Conservation (phyloP, 2,797 vertebrate genomes). For the Poliocrania exsul region DNA sequence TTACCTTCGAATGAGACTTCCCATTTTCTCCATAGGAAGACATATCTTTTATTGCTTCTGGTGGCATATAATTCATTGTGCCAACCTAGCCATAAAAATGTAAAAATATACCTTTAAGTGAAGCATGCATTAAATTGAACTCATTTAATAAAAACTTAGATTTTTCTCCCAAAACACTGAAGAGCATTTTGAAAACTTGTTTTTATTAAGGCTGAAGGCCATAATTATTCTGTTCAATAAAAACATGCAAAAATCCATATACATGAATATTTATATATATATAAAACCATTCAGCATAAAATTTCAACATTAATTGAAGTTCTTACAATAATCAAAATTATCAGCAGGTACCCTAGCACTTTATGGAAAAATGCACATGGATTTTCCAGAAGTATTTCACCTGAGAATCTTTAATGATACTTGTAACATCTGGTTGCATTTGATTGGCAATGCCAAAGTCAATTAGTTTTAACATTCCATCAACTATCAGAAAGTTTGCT, state of each 20-base stretch:
- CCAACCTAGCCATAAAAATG: conserved; percentile 83
- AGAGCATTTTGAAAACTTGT: not conserved
- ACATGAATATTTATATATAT: not conserved
- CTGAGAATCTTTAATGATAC: conserved; percentile 96
- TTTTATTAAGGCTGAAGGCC: not conserved
- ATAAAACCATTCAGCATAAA: not conserved
- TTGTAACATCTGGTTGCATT: conserved; percentile 96
- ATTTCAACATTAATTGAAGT: not conserved
- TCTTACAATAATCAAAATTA: not conserved
- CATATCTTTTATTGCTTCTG: conserved; percentile 94
- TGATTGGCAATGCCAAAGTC: conserved; percentile 97
- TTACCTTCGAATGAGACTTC: conserved; percentile 90
- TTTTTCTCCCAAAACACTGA: not conserved
- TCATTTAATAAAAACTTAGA: not conserved
- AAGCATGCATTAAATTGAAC: not conserved
- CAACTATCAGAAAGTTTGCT: conserved; percentile 96
- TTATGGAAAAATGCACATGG: not conserved
- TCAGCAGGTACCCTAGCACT: not conserved
- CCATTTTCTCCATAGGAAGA: conserved; percentile 87
- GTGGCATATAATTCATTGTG: conserved; percentile 98
- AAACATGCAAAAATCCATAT: not conserved
- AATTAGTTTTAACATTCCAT: conserved; percentile 94
- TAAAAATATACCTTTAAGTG: not conserved
- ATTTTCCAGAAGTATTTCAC: conserved; percentile 68
- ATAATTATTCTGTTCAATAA: not conserved